Percentiles rank a stretch among this genome's conserved stretches.
phyloP scores from a whole-genome alignment of 2,888 invertebrate species.

The Orthonevra nobilis region DNA sequence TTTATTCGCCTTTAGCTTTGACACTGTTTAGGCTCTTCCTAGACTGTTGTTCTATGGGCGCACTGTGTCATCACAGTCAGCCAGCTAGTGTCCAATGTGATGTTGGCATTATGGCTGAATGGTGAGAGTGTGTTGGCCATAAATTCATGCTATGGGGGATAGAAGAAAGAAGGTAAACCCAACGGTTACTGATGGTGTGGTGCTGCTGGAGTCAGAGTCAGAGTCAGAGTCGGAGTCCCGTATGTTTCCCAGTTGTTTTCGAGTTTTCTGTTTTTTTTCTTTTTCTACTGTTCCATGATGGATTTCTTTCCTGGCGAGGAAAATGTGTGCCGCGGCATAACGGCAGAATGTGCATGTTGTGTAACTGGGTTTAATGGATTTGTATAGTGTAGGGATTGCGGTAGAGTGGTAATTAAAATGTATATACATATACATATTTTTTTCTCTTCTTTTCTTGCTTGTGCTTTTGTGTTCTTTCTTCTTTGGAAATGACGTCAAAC shows the following conservation, averaged over 20 bases:
- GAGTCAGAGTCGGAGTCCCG: conserved; percentile 64
- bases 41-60: conserved; percentile 39
- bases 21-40: conserved; percentile 34
- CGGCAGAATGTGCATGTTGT: conserved; percentile 67
- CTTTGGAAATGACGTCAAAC: conserved; percentile 50
- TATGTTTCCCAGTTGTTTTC: conserved; percentile 63
- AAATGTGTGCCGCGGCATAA: conserved; percentile 67
- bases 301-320: conserved; percentile 54
- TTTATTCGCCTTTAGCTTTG: conserved; percentile 19
- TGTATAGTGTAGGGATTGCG: conserved; percentile 59
- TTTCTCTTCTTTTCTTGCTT: not conserved
- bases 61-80: too few relatives aligned
- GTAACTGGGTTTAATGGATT: conserved; percentile 69
- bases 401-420: conserved; percentile 70
- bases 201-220: too few relatives aligned
- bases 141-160: not conserved
- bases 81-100: not conserved
- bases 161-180: conserved; percentile 41
- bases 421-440: conserved; percentile 9
- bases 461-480: not conserved
- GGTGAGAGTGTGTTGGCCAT: conserved; percentile 3
- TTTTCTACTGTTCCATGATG: conserved; percentile 39
- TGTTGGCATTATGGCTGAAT: not conserved
- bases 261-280: conserved; percentile 5
- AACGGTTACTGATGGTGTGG: conserved; percentile 49